Percentiles rank a stretch among this genome's conserved stretches.
Evolutionary conservation across 2,797 vertebrate species (phyloP).

Genomic region (Acipenser ruthenus): DNA sequence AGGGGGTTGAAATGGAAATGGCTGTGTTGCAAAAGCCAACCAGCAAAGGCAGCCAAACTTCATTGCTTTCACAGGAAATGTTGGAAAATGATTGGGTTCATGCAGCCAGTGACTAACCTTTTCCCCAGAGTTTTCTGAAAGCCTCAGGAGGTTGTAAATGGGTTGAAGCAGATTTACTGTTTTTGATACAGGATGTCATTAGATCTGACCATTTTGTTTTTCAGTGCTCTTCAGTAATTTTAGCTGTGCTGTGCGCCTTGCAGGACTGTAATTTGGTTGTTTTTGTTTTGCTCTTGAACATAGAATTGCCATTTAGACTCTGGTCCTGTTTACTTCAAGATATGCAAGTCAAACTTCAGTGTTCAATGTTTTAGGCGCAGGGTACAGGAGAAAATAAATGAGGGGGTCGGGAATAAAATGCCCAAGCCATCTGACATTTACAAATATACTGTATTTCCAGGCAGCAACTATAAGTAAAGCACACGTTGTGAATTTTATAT

Average conservation of each 20-base stretch:
- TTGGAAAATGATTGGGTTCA: neutral
- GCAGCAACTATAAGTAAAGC: conserved; percentile 20
- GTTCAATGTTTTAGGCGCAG: conserved; percentile 23
- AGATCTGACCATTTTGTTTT: conserved; percentile 24
- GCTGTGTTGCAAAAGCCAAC: neutral
- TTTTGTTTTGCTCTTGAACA: neutral
- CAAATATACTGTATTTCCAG: conserved; percentile 42
- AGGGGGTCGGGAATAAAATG: conserved; percentile 36
- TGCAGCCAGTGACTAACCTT: conserved; percentile 47
- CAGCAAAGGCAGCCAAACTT: neutral
- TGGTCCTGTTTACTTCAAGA: conserved; percentile 22
- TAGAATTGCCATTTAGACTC: neutral
- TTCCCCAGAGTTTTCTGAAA: conserved; percentile 51
- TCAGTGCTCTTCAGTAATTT: conserved; percentile 1
- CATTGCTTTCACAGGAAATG: neutral
- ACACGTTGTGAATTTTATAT: conserved; percentile 2
- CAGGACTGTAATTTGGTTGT: neutral
- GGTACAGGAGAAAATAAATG: conserved; percentile 30
- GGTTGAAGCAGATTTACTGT: conserved; percentile 42
- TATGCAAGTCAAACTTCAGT: conserved; percentile 19
- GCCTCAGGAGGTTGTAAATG: conserved; percentile 46
- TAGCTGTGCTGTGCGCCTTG: neutral
- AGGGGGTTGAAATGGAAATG: neutral
- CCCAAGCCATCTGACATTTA: conserved; percentile 43
- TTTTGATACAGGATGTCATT: conserved; percentile 48